Base-by-base conservation (phyloP, 92 coral and sea anemone genomes). In the Bergia sp. region DNA sequence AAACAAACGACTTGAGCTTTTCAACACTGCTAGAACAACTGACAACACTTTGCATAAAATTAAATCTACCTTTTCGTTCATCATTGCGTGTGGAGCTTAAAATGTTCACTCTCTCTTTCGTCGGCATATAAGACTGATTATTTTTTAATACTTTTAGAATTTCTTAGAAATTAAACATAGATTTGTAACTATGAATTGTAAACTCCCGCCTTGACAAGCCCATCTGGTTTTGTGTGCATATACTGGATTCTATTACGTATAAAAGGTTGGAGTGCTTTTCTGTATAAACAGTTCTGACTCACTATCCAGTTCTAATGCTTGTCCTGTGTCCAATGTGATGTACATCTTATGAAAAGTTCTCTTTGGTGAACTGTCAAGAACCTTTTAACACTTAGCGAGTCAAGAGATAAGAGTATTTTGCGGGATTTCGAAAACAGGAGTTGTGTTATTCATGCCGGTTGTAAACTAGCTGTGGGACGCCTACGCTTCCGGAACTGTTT, bases 201-300 rank as follows among this genome's bases (percentile, higher is more conserved):
- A 61, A 11, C 44, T 76, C 79, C 79, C 79, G 79, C 79, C 53
- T 38, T 76, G 79, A 76, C 79, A 76, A 76, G 50, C 37, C 29
- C 45, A 37, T 40, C 79, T 39, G 3, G 23, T 36, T 44, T 76
- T 76, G 79, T 76, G 8, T 76, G 13, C 29, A 29, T 76, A 41
- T 40, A 76, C 50, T 40, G 79, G 29, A 61, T 2, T 76, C 45
- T 76, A 76, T 39, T 39, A 41, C 41, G 21, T 4, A 7, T 41
- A 43, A 75, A n/a, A 39, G 45, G n/a, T 41, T 41, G 47, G 79
- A 76, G 45, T 76, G 9, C 53, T 13, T 41, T 76, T 18, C 23
- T 39, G 50, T 44, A 39, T 1, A 41, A 23, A 11, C 5, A 61
- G 3, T 0, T 61, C 67, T 61, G 23, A 3, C 21, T n/a, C 21